Base-by-base conservation (phyloP, 2,888 invertebrate genomes). In the Andrena bucephala region DNA sequence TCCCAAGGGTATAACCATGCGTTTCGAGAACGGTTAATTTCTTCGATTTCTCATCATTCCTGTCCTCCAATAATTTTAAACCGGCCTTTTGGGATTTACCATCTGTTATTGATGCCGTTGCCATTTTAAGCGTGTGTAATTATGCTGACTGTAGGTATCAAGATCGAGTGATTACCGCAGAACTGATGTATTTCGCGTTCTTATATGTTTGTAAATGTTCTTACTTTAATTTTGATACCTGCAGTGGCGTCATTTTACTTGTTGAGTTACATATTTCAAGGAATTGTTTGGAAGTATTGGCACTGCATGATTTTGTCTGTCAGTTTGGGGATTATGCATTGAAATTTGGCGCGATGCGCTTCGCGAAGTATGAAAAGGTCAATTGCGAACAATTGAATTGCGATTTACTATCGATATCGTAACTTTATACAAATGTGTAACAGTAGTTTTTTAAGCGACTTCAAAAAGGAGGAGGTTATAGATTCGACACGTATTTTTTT, bases 1-100 rank as follows among this genome's bases (percentile, higher is more conserved):
- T 96, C 24, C 97, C 97, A 74, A 97, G 94, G 71, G 95, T 95
- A 89, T 97, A 97, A 83, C 97, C 97, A 93, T 97, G 97, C 33
- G 96, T 95, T 94, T 97, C 97, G 50, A 97, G 95, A 65, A 97
- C 96, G n/a, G 97, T 96, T 86, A 95, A 91, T 89, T 87, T 92
- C 83, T 85, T 92, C 76, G 76, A 65, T 59, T 86, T 81, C 13
- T 88, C 86, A 8, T 81, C 85, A 54, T 88, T 69, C 20, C 77
- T 82, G 13, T 80, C 81, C 4, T 84, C 63, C 1, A 57, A 50
- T 3, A 20, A 10, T 68, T 63, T 81, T 54, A 69, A 36, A 36
- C 57, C 63, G 2, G 68, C 5, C 16, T 66, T 65, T 3, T 67
- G 73, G 24, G 84, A 59, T 59, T 84, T 88, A 16, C 68, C 75